Base-by-base conservation (phyloP, 2,113 vertebrate species). In the Myotis davidii region DNA sequence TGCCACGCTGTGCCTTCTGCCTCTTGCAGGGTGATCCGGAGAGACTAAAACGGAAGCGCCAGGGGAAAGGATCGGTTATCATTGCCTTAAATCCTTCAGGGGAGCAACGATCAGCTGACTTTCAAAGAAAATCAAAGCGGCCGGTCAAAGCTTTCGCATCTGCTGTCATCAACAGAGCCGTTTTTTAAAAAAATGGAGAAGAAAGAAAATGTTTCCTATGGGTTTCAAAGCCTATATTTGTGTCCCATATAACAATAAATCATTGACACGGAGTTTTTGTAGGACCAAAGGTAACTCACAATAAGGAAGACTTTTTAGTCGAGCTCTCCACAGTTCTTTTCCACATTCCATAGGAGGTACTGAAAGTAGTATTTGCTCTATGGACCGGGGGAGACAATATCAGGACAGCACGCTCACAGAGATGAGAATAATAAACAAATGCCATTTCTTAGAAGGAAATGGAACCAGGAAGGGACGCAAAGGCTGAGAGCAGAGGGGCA, bases 211-310 rank as follows among this genome's bases (percentile, higher is more conserved):
- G 52, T 76, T 70, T 84, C 82, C 65, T 42, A 54, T 20, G 27
- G 12, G 61, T 67, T 92, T 89, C 90, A 77, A 90, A 78, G 77
- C 45, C 69, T 18, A 90, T 39, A 65, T 92, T 73, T 73, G 79
- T 45, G 20, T n/a, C n/a, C 39, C 8, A 0, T 32, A 2, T 37
- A 56, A 39, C 45, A 34, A 88, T 73, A 67, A 85, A 69, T 23
- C 17, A 25, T 3, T 27, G 56, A 42, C 37, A 29, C 9, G 2
- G 18, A 64, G 14, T 34, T 69, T 67, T 76, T 10, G 2, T 2
- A 5, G 59, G 87, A 72, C 32, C n/a, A 6, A 0, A 64, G 25
- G 23, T 64, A 70, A 86, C 85, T 50, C 77, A 32, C 32, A 92
- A 69, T 59, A 32, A 69, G 48, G 65, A 86, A 91, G 79, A 61